Evolutionary conservation across 2,113 vertebrate genomes (phyloP), one percentile per base, ranked within the genome.

Genomic region (Melanostigma gelatinosum): DNA sequence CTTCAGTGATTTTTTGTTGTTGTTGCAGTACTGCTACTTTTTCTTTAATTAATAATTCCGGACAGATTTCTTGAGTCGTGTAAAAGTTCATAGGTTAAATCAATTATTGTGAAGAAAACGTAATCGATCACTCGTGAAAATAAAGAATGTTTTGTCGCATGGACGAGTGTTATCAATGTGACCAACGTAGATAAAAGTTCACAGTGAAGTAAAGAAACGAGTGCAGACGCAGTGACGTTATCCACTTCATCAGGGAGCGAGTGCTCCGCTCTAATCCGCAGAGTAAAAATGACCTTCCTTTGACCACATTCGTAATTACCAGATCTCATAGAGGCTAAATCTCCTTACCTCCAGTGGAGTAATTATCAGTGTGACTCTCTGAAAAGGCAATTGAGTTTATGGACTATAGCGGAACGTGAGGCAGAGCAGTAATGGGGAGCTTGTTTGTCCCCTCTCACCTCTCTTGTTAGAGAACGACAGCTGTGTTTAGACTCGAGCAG

Each of bases 291-390:
- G 92, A 94, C 92, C 91, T 93, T 94, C 90, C 84, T 89, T 80
- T 92, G 89, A 92, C 92, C 89, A 92, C 83, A 84, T 89, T 90
- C 83, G 89, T 92, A 92, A 93, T 92, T 88, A 91, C 93, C 87
- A 88, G 69, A 90, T 84, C 90, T 87, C 92, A 77, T 58, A 81
- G 80, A 86, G 86, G 85, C 87, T 92, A 91, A 92, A 91, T 92
- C 91, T 92, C 92, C 86, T 89, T 90, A 91, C 85, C 87, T 92
- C 88, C 88, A 89, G 85, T 87, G 88, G 72, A 89, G 92, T 93
- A 92, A 94, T 94, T 94, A 94, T 93, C 87, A 83, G 86, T 67
- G 90, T 89, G 90, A 90, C 85, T 92, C 90, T 87, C 79, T 94
- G 93, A 91, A 92, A 90, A 91, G 90, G 86, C 91, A 89, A 91